phyloP scores from a whole-genome alignment of 2,888 invertebrate genomes.

The Acheta domesticus region DNA sequence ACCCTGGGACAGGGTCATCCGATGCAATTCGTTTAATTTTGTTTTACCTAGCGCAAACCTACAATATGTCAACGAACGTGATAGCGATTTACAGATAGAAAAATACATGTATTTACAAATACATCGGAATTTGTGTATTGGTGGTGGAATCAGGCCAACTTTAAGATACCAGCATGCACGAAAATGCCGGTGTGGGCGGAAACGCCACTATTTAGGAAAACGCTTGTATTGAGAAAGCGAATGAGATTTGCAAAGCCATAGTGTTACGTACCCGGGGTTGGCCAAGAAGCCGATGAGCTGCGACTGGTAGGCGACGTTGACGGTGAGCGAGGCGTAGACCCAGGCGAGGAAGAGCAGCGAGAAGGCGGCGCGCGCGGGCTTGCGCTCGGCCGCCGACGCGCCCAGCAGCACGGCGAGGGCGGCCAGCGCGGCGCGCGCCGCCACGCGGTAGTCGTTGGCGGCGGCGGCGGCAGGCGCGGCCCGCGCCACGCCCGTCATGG shows the following conservation, averaged over 20 bases:
- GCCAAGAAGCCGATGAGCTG: background rate
- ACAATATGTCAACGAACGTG: too few species aligned
- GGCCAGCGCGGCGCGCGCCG: background rate
- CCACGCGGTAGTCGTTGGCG: background rate
- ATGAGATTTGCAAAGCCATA: too few species aligned
- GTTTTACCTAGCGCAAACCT: too few species aligned
- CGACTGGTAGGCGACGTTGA: background rate
- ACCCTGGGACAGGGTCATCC: too few species aligned
- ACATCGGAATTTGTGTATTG: too few species aligned
- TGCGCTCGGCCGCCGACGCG: background rate
- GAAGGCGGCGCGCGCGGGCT: background rate
- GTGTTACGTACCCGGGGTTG: background rate
- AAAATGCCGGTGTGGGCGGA: too few species aligned
- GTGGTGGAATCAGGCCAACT: accelerated
- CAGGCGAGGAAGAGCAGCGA: background rate
- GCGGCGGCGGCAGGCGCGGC: background rate
- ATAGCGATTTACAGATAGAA: too few species aligned
- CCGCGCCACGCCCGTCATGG: background rate
- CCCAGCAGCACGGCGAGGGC: background rate
- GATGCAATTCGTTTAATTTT: too few species aligned
- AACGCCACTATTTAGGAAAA: too few species aligned
- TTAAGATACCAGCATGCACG: too few species aligned
- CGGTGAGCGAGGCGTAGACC: background rate
- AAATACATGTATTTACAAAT: too few species aligned
- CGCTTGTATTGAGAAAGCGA: too few species aligned